Evolutionary conservation across 2,888 invertebrate genomes (phyloP), one percentile per base, ranked within the genome.

Genomic region (Torymus texanus): DNA sequence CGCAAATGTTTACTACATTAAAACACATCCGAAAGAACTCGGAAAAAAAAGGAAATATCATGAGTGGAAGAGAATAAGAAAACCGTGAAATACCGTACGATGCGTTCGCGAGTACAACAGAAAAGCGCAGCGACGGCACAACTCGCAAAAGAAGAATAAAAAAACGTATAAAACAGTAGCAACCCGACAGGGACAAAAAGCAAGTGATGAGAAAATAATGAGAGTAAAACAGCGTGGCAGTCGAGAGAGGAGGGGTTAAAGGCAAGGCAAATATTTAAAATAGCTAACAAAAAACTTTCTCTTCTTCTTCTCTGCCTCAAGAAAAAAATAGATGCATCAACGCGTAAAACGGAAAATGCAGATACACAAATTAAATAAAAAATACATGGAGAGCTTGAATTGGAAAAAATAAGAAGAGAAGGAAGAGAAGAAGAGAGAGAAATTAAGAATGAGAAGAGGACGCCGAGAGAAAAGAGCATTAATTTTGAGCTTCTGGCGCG

Each of bases 401-500:
- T 29, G 56, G 56, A 68, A 56, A 68, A 56, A 29, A 68, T n/a
- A 68, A 12, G n/a, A 4, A 16, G 29, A 55, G 5, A 14, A 16
- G 29, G 67, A 67, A 67, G 51, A 66, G 13, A 51, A 21, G 21
- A 21, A 21, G 24, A n/a, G 41, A 1, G 41, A 41, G 41, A 41
- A 41, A 41, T 41, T 41, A 41, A 41, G 41, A 41, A 41, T 41
- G 41, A 41, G 41, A 8, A 41, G 41, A 8, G 41, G 21, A 51
- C 18, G 55, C 18, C 0, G 16, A 50, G 50, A 41, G 70, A 14
- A 59, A 56, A 70, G 41, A 21, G 67, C 67, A 53, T 70, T 59
- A 70, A 58, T 29, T 70, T 70, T 41, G 53, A 67, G 67, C 55
- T 67, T 67, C 55, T 53, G 67, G 67, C 53, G 67, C 53, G 53